Conservation (phyloP, 1,140 invertebrate genomes). For the Ceratosolen solmsi region DNA sequence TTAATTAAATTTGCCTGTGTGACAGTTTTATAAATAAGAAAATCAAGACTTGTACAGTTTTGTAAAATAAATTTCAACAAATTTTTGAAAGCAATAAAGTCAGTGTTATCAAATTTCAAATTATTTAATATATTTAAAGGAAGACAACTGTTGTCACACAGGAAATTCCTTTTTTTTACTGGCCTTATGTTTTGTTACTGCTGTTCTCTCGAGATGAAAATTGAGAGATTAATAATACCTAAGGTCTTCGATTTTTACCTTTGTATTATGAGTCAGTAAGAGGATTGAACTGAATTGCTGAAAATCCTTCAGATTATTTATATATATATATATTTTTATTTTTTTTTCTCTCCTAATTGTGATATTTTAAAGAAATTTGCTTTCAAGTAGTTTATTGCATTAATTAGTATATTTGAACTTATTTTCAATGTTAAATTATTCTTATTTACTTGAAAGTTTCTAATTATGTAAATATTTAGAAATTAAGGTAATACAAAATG, state of each 20-base stretch:
- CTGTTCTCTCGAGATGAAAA: conserved; percentile 8
- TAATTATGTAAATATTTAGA: not conserved
- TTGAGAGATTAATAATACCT: not conserved
- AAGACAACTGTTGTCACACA: conserved; percentile 13
- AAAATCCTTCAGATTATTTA: conserved; percentile 19
- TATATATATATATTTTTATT: no score
- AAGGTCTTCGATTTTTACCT: conserved; percentile 4
- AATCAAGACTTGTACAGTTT: not conserved
- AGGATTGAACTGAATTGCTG: conserved; percentile 15
- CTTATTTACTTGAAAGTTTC: not conserved
- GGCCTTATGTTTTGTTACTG: not conserved
- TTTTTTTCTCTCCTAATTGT: not conserved
- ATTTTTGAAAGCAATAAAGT: conserved; percentile 21
- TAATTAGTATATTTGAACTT: not conserved
- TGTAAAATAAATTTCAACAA: not conserved
- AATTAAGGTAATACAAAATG: not conserved
- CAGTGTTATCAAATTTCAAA: not conserved
- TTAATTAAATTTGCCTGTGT: conserved; percentile 18
- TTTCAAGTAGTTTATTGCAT: not conserved
- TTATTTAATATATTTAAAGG: conserved; percentile 10
- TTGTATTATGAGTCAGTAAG: conserved; percentile 6
- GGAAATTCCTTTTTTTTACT: conserved; percentile 8
- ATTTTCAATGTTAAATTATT: not conserved
- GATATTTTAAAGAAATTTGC: not conserved
- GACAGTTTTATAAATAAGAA: not conserved